Evolutionary conservation across 2,113 vertebrate species (phyloP).

Genomic region (Oriolus oriolus): DNA sequence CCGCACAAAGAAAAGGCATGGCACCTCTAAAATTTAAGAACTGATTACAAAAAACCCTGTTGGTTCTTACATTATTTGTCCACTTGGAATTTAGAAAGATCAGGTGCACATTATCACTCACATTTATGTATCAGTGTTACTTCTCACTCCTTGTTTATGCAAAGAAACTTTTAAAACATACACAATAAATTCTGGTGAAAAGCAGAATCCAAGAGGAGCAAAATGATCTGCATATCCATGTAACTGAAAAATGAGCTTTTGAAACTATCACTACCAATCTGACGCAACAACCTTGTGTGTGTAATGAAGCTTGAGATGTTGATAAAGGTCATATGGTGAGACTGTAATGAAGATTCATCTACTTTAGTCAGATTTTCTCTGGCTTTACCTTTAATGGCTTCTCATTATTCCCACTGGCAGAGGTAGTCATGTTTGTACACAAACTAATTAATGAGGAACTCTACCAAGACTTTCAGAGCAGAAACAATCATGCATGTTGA

Average conservation of each 20-base stretch:
- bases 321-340: conserved; percentile 39
- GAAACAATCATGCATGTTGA: conserved; percentile 45
- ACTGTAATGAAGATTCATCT: conserved; percentile 48
- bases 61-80: neutral
- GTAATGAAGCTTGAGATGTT: conserved; percentile 48
- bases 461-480: conserved; percentile 49
- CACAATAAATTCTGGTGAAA: neutral
- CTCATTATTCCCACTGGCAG: conserved; percentile 36
- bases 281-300: neutral
- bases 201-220: neutral
- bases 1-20: neutral
- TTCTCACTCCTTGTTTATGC: neutral
- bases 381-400: conserved; percentile 26
- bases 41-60: neutral
- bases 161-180: neutral
- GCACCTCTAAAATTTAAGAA: neutral
- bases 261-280: neutral
- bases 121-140: neutral
- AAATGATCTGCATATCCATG: neutral
- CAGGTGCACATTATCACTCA: neutral
- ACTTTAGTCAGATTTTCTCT: neutral
- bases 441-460: conserved; percentile 58
- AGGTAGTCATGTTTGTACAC: conserved; percentile 60
- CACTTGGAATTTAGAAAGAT: neutral
- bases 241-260: neutral